Conservation (phyloP, 2,797 vertebrate genomes). For the Pseudotriccus pelzelni region DNA sequence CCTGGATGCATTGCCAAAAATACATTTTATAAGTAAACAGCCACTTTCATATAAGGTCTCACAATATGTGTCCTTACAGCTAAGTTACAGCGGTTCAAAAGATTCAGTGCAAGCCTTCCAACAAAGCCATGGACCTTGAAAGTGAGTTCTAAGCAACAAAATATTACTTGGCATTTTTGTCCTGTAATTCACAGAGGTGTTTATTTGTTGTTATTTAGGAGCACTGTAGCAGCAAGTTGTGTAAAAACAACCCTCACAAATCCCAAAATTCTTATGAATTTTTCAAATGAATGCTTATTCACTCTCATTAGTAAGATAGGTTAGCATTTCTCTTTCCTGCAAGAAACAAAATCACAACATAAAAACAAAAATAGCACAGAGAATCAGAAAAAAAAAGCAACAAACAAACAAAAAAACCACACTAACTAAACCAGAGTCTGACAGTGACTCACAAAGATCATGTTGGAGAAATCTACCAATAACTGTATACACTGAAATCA, state of each 20-base stretch:
- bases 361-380: neutral
- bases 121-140: neutral
- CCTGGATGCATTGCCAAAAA: neutral
- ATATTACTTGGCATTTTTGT: neutral
- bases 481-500: neutral
- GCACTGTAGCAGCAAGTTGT: neutral
- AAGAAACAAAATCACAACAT: neutral
- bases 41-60: neutral
- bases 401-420: too few relatives aligned
- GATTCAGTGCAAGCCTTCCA: neutral
- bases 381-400: neutral
- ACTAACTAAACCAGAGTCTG: neutral
- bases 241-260: neutral
- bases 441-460: neutral
- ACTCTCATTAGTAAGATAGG: neutral
- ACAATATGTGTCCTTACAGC: neutral
- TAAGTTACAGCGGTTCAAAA: neutral
- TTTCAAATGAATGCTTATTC: neutral
- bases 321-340: neutral
- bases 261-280: neutral
- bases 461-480: neutral
- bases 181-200: neutral
- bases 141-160: neutral
- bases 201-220: neutral
- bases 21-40: neutral